Evolutionary conservation across 1,140 invertebrate genomes (phyloP), one percentile per base, ranked within the genome.

Genomic region (Papilio helenus): DNA sequence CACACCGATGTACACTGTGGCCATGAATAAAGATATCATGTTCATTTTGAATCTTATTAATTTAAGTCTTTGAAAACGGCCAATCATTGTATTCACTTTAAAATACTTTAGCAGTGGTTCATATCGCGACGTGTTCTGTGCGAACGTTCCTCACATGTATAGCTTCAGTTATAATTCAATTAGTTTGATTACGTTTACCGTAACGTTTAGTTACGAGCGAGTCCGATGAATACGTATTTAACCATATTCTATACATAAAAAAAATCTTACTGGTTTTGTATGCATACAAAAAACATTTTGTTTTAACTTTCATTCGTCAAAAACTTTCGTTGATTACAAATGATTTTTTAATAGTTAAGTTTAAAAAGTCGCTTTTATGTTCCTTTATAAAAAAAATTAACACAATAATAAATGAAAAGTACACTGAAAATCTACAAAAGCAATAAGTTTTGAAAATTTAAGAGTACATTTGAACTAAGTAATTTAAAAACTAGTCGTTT

Each of bases 121-220:
- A 65, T 26, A 65, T 65, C 76, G 42, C 76, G 39, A 77, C 76
- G 18, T 65, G 9, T 42, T 42, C 76, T 61, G 20, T 76, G 20
- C 74, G 58, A 34, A 42, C 42, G 76, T 9, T 39, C 29, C 9
- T 65, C 76, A 77, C 76, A 77, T 77, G n/a, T 65, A 77, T 44
- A 44, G 76, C 76, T 77, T 77, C 76, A 65, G 34, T 77, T 65
- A 61, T 77, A 77, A 77, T 77, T 77, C 76, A 77, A 77, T 77
- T 77, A 77, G 76, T 65, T 44, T 65, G 76, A 77, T 77, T 77
- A 65, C 51, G 55, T 77, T n/a, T 76, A n/a, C n/a, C n/a, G n/a
- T 77, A 77, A 65, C 55, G 76, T 34, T 34, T 34, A 34, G 34
- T 4, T 34, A 65, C 55, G 42, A 29, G 55, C 34, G 55, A n/a